Base-by-base conservation (phyloP, 1,140 invertebrate species). In the Bombus difficillimus region DNA sequence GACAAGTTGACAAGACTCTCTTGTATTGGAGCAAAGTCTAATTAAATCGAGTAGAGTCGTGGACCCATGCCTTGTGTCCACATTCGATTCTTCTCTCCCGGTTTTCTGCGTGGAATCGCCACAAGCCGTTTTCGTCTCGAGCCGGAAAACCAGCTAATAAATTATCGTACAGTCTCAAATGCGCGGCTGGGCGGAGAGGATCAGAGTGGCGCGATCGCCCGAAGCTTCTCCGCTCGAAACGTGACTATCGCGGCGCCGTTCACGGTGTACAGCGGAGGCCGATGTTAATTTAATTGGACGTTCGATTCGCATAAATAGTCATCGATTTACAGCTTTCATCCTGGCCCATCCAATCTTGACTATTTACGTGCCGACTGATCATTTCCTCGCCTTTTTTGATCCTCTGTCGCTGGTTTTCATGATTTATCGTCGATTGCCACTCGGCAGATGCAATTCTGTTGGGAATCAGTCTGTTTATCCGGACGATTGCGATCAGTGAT, bases 251-350 rank as follows among this genome's bases (percentile, higher is more conserved):
- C 43, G 28, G 57, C 68, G 80, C 53, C 85, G 75, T 82, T 83
- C 75, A 66, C 73, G 39, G 39, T 43, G 74, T 78, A 32, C 47
- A 68, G 64, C 68, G 66, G 69, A 77, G 41, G 59, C 57, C 47
- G 34, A 78, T 90, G 87, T 89, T 92, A 90, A 92, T 92, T 92
- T 90, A 92, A 92, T 92, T 91, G 86, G 85, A 81, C 59, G 79
- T 57, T 74, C 77, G 73, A 69, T 80, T 66, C n/a, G 62, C 74
- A 74, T 84, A 86, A 91, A 86, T 86, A 89, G 74, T 83, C 82
- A 32, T 85, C 81, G 83, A 88, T 87, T 88, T 88, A 82, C 87
- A 86, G 71, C 66, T 86, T 76, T 82, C 78, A 57, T 28, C 74
- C 59, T 68, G 73, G 32, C 57, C 73, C 32, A 57, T n/a, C 71